Evolutionary conservation across 2,797 vertebrate genomes (phyloP).

Genomic region (Nasua narica): DNA sequence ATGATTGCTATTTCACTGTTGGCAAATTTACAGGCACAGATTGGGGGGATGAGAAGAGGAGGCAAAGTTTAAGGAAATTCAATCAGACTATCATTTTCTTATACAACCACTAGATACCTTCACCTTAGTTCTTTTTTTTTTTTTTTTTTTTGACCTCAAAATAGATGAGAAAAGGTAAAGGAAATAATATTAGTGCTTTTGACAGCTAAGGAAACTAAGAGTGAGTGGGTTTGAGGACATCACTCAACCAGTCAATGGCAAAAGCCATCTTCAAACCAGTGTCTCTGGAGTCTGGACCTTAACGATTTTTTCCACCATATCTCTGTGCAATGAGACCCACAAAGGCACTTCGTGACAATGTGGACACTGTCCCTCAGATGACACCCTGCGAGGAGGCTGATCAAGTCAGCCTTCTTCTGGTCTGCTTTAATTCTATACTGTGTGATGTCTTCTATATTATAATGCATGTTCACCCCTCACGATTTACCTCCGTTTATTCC

Average conservation of each 20-base stretch:
- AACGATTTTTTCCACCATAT: neutral
- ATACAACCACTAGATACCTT: neutral
- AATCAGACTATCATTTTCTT: neutral
- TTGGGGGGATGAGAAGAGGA: neutral
- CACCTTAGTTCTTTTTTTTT: neutral
- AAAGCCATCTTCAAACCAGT: neutral
- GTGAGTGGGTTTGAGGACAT: neutral
- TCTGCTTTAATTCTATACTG: neutral
- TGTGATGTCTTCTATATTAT: neutral
- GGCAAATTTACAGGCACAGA: neutral
- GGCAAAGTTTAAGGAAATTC: neutral
- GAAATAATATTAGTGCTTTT: neutral
- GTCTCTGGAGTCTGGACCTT: neutral
- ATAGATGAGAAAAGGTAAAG: neutral
- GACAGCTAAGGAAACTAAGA: neutral
- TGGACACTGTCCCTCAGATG: fast-evolving
- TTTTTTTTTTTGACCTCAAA: neutral
- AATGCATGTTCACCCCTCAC: fast-evolving
- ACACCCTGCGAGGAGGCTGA: neutral
- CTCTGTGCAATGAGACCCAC: neutral
- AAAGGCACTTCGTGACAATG: neutral
- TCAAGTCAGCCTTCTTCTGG: neutral
- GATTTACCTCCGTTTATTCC: neutral
- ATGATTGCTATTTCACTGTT: neutral
- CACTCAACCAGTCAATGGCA: neutral